Evolutionary conservation across 2,113 vertebrate species (phyloP).

Genomic region (Urocynchramus pylzowi): DNA sequence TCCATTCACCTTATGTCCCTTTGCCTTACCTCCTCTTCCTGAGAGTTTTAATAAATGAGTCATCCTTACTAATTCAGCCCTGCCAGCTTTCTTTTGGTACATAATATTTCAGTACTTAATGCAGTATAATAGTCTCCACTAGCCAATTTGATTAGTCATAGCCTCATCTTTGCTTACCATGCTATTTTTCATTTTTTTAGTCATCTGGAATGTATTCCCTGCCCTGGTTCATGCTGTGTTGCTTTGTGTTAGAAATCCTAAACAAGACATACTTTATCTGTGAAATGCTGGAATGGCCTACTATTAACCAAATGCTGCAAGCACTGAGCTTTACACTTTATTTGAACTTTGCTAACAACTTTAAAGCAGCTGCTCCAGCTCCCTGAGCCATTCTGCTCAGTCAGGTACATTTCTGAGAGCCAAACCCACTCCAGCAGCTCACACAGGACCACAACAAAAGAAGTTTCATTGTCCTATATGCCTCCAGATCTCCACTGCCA

Average conservation of each 20-base stretch:
- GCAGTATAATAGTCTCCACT: neutral
- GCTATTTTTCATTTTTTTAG: neutral
- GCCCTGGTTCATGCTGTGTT: neutral
- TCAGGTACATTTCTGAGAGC: neutral
- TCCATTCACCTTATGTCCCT: conserved; percentile 31
- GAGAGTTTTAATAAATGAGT: conserved; percentile 36
- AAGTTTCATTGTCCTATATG: rapidly evolving
- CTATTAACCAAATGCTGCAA: neutral
- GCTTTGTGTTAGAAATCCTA: conserved; percentile 24
- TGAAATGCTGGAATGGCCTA: neutral
- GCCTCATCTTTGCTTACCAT: conserved; percentile 23
- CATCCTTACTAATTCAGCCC: neutral
- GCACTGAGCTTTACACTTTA: neutral
- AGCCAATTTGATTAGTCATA: conserved; percentile 55
- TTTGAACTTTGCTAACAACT: neutral
- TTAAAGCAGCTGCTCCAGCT: neutral
- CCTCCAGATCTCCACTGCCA: neutral
- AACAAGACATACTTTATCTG: conserved; percentile 28
- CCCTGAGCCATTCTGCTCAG: neutral
- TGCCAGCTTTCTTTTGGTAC: conserved; percentile 18
- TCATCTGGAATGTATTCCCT: conserved; percentile 31
- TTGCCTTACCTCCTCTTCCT: neutral
- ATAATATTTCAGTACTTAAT: conserved; percentile 26
- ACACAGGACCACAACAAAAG: neutral
- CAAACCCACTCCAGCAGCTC: neutral